Evolutionary conservation across 2,888 invertebrate species (phyloP).

Genomic region (Phengaris arion): DNA sequence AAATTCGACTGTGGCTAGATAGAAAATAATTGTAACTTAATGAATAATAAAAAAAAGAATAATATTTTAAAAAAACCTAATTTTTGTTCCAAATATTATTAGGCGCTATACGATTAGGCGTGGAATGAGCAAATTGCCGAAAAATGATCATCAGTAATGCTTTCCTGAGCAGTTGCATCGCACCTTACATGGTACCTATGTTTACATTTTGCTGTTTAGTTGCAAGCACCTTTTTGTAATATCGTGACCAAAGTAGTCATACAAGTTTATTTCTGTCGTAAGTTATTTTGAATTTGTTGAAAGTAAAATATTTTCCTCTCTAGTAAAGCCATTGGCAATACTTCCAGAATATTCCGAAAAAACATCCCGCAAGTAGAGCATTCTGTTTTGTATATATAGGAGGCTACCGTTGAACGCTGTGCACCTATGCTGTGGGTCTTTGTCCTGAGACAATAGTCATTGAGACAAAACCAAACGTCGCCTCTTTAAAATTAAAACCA

Average conservation of each 20-base stretch:
- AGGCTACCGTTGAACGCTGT: constrained; percentile 1
- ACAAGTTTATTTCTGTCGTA: background rate
- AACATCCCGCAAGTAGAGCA: background rate
- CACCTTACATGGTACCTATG: too few relatives aligned
- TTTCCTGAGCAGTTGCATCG: too few relatives aligned
- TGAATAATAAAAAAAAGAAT: too few relatives aligned
- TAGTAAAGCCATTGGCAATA: background rate
- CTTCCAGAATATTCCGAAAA: background rate
- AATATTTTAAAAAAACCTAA: too few relatives aligned
- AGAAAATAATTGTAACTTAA: too few relatives aligned
- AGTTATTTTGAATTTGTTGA: background rate
- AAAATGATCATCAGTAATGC: too few relatives aligned
- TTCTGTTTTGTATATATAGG: background rate
- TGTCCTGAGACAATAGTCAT: constrained; percentile 16
- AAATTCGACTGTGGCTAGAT: too few relatives aligned
- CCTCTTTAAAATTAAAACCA: background rate
- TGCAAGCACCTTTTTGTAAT: too few relatives aligned
- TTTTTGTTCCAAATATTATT: too few relatives aligned
- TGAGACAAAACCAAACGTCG: constrained; percentile 10
- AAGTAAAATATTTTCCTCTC: background rate
- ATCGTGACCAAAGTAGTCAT: background rate
- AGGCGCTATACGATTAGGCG: too few relatives aligned
- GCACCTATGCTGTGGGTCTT: background rate
- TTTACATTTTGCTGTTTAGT: too few relatives aligned
- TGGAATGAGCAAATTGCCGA: too few relatives aligned